Base-by-base conservation (phyloP, 2,888 invertebrate species). In the Drosophila meridiana region DNA sequence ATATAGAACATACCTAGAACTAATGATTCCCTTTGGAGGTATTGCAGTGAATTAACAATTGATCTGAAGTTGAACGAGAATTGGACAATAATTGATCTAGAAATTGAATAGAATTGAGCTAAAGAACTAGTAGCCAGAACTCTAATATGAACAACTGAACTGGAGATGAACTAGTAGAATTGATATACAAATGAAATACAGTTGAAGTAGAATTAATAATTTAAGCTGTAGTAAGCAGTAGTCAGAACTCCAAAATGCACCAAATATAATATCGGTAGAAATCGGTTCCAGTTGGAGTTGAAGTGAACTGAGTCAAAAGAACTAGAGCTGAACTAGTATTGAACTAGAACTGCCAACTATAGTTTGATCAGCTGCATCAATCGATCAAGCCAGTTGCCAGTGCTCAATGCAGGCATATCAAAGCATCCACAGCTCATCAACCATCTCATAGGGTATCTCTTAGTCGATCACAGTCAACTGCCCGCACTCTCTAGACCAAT, bases 401-500 rank as follows among this genome's bases (percentile, higher is more conserved):
- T 20, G 43, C 8, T 42, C n/a, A 20, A 20, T 20, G 20, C 20
- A 20, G 20, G 20, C 20, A 20, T 14, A 7, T 5, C 45, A 0
- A 43, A 11, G 9, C 6, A 14, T n/a, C 8, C 20, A 20, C 1
- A 14, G 8, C 6, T 30, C 4, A 28, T 7, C 6, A 14, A 13
- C 1, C 9, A 2, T n/a, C n/a, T 36, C 26, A 13, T 20, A 48
- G 65, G 42, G 42, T 11, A 64, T 36, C 34, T 36, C 3, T 3
- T 13, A 13, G 47, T 60, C 48, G 32, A 5, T 2, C 30, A 34
- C 0, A 8, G 32, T 2, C 38, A 4, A n/a, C 14, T 32, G 63
- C 61, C 52, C 48, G 48, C 56, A 55, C 66, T 56, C 71, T 48
- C 26, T 45, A 42, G 34, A 11, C 73, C 53, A 73, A 71, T 78